Evolutionary conservation across 1,140 invertebrate genomes (phyloP).

Genomic region (Scylla paramamosain): DNA sequence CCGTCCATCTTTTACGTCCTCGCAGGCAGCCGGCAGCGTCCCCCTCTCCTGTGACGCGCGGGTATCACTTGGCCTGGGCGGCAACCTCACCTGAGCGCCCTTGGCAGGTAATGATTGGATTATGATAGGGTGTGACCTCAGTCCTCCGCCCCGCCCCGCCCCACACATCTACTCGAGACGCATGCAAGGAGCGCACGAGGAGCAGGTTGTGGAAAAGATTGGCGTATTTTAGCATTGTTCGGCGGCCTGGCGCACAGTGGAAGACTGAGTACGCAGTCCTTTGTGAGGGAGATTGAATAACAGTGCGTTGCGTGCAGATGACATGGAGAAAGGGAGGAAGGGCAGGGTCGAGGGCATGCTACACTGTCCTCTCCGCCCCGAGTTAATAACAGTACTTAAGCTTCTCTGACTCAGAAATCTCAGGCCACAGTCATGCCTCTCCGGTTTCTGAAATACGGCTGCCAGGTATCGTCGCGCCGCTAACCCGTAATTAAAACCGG

Average conservation of each 20-base stretch:
- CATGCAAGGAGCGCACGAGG: neutral
- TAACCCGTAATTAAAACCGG: constrained; percentile 44
- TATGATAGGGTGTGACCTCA: constrained; percentile 25
- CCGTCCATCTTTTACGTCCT: neutral
- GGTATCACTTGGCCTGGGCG: constrained; percentile 6
- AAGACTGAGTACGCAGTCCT: neutral
- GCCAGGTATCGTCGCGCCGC: neutral
- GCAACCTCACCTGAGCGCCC: neutral
- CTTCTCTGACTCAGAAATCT: constrained; percentile 4
- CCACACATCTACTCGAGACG: neutral
- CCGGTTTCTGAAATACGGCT: constrained; percentile 6
- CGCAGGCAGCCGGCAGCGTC: neutral
- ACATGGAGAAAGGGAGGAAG: neutral
- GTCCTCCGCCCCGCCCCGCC: neutral
- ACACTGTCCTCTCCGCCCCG: neutral
- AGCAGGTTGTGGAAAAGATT: neutral
- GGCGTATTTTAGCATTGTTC: neutral
- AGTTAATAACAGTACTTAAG: neutral
- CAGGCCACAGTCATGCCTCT: neutral
- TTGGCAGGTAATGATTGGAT: constrained; percentile 29
- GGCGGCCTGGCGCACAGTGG: neutral
- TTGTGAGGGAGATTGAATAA: neutral
- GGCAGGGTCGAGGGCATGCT: neutral
- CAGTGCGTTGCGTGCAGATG: neutral
- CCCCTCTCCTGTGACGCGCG: neutral